These are phyloP conservation scores for Deroplatys truncata DNA, from an alignment of 2,888 invertebrate genomes.

Conservation along the genomic window DNA sequence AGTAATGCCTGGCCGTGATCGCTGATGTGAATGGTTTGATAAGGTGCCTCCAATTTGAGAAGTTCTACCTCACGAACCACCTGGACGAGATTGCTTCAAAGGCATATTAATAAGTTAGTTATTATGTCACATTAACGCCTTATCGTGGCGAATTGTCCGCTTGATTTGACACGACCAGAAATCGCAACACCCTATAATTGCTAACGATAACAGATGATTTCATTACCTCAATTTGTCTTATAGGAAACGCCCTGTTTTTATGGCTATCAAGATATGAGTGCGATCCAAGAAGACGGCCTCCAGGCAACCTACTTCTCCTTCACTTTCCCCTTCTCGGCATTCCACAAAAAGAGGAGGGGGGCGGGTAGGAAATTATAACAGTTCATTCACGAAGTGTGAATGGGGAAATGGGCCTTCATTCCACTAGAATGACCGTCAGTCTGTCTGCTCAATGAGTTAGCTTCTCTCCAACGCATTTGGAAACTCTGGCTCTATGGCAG, in stretches of 20 bases:
- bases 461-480: not conserved
- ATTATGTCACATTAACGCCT: too few species aligned
- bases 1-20: too few species aligned
- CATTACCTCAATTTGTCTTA: not conserved
- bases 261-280: not conserved
- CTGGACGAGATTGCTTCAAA: too few species aligned
- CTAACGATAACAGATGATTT: not conserved
- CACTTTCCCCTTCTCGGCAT: not conserved
- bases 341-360: not conserved
- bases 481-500: too few species aligned
- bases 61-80: too few species aligned
- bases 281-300: not conserved
- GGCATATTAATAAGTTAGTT: too few species aligned
- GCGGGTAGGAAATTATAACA: not conserved
- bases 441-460: not conserved
- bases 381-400: not conserved
- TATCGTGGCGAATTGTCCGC: too few species aligned
- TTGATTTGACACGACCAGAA: not conserved
- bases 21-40: too few species aligned
- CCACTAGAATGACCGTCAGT: not conserved
- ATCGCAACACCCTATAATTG: not conserved
- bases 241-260: not conserved
- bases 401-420: not conserved
- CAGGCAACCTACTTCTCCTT: not conserved
- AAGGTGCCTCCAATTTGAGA: too few species aligned